phyloP scores from a whole-genome alignment of 2,797 vertebrate species.

The Rhadinocentrus ornatus region DNA sequence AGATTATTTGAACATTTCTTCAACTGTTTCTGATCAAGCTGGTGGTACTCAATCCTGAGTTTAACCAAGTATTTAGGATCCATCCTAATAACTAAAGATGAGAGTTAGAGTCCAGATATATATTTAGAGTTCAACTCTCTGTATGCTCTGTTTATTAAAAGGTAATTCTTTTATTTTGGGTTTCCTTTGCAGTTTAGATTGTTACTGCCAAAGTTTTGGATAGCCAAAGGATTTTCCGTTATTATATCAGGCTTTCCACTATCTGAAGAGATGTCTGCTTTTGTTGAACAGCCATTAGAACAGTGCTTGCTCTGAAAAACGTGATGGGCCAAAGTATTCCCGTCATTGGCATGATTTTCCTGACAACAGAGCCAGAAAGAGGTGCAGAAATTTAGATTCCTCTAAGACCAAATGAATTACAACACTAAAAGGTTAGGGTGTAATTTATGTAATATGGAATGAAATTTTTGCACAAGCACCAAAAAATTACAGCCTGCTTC shows the following conservation, averaged over 20 bases:
- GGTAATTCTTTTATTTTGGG: neutral
- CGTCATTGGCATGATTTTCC: conserved; percentile 1
- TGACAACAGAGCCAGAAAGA: conserved; percentile 5
- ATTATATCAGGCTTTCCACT: conserved; percentile 15
- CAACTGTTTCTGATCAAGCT: neutral
- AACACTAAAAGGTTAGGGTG: neutral
- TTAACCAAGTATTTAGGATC: neutral
- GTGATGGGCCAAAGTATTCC: conserved; percentile 5
- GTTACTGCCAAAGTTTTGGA: neutral
- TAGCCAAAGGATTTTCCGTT: neutral
- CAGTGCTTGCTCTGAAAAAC: neutral
- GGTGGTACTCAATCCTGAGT: neutral
- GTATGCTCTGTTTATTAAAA: conserved; percentile 2
- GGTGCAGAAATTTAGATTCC: conserved; percentile 1
- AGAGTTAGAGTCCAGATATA: too few species aligned
- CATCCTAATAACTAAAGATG: neutral
- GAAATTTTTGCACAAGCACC: neutral
- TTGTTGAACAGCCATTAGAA: neutral
- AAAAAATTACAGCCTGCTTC: neutral
- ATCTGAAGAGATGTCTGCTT: conserved; percentile 7
- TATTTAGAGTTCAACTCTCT: neutral
- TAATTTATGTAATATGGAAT: neutral
- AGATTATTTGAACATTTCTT: neutral
- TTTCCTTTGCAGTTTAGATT: neutral
- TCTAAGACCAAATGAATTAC: neutral